phyloP scores from a whole-genome alignment of 2,888 invertebrate species.

The Aplocera efformata region DNA sequence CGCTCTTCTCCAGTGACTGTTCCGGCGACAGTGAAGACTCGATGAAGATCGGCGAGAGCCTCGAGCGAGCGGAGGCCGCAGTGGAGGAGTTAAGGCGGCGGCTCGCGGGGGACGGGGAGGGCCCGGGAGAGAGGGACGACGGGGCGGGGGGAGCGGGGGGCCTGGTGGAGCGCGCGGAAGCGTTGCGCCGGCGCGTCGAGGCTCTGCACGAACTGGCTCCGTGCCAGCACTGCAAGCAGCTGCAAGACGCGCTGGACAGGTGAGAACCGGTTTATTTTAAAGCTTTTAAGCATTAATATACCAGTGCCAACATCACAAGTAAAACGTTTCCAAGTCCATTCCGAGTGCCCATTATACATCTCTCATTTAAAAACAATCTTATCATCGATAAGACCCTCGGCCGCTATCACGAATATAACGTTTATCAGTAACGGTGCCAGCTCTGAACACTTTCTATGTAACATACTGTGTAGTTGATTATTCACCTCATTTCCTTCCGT shows the following conservation, averaged over 20 bases:
- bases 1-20: conserved; percentile 80
- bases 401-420: no score
- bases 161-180: conserved; percentile 59
- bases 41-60: conserved; percentile 77
- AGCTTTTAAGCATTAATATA: no score
- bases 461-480: neutral
- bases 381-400: no score
- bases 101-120: conserved; percentile 40
- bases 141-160: conserved; percentile 24
- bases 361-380: no score
- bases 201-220: conserved; percentile 73
- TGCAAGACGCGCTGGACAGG: conserved; percentile 78
- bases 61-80: conserved; percentile 72
- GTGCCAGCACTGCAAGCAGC: conserved; percentile 76
- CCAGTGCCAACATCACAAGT: no score
- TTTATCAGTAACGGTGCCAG: no score
- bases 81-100: conserved; percentile 64
- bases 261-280: conserved; percentile 30
- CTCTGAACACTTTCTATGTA: neutral
- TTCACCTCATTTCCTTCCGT: neutral
- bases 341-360: no score
- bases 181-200: conserved; percentile 69
- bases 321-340: no score
- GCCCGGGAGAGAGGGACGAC: conserved; percentile 11
- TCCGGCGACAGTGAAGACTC: conserved; percentile 79